Conservation (phyloP, 2,113 vertebrate species). For the Oreochromis aureus region DNA sequence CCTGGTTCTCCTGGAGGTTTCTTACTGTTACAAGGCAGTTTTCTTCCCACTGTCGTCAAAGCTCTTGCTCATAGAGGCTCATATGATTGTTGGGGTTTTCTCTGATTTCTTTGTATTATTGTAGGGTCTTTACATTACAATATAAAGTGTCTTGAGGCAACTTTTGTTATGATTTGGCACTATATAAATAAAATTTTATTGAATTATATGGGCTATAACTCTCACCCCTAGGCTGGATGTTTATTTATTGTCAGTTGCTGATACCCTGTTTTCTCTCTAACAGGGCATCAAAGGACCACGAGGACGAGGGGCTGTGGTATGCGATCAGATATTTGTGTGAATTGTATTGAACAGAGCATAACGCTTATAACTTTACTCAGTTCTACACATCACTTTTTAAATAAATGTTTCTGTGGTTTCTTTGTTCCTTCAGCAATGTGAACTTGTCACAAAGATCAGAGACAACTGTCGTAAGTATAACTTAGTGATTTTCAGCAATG, state of each 20-base stretch:
- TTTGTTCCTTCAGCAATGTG: slow-evolving; percentile 78
- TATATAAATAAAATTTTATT: background rate
- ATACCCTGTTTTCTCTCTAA: slow-evolving; percentile 10
- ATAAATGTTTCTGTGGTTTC: background rate
- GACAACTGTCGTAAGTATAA: slow-evolving; percentile 93
- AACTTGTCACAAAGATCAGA: slow-evolving; percentile 86
- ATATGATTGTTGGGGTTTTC: background rate
- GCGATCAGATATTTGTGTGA: background rate
- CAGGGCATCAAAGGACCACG: slow-evolving; percentile 86
- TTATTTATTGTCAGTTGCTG: background rate
- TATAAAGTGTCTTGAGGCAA: background rate
- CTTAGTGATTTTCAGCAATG: background rate
- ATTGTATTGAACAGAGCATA: background rate
- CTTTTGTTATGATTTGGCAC: background rate
- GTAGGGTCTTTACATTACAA: background rate
- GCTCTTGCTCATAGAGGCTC: background rate
- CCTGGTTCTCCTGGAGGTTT: background rate
- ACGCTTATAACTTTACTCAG: background rate
- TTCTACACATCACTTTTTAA: background rate
- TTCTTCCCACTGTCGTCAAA: background rate
- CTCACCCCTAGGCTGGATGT: background rate
- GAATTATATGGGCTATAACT: background rate
- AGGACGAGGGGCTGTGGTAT: slow-evolving; percentile 74
- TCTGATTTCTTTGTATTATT: background rate
- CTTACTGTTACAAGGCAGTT: background rate